Base-by-base conservation (phyloP, 2,113 vertebrate genomes). In the Eretmochelys imbricata region DNA sequence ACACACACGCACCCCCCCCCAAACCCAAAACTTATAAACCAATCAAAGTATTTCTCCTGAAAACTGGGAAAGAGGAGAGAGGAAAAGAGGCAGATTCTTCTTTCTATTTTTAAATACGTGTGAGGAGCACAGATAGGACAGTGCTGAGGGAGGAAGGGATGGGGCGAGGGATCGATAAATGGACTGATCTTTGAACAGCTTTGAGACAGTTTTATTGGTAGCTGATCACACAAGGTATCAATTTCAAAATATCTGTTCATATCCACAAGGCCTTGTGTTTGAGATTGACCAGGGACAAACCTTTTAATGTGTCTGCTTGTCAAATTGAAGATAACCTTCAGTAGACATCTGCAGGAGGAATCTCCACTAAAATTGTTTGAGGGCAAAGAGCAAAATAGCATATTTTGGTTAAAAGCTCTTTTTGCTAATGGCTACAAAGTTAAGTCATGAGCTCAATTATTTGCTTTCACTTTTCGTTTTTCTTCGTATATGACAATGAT, bases 381-480 rank as follows among this genome's bases (percentile, higher is more conserved):
- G 53, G 72, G 93, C n/a, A 91, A 94, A 94, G 24, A 3, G 50
- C 62, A 51, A 48, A 62, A 91, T 80, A 35, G 80, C 11, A 42
- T 27, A 59, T 29, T 46, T 91, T 54, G n/a, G 86, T 95, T 87
- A 88, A 97, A 96, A 93, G 89, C 87, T 87, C n/a, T 89, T 95
- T 94, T 89, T 95, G 85, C 89, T 86, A 89, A 59, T 88, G 92
- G 93, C 90, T 57, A 95, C 85, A 85, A 50, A 91, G 85, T 84
- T 92, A 96, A 95, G 82, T n/a, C 86, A 50, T 87, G 38, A 84
- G 35, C 51, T 93, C 65, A 85, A 89, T 31, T 94, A 46, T 93
- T 91, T 95, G 95, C 72, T 69, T 85, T 88, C 42, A 75, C 0
- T 4, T 79, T 59, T 87, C 89, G 80, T 97, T 94, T 95, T 75